Evolutionary conservation across 2,888 invertebrate genomes (phyloP).

Genomic region (Quadriops clusia): DNA sequence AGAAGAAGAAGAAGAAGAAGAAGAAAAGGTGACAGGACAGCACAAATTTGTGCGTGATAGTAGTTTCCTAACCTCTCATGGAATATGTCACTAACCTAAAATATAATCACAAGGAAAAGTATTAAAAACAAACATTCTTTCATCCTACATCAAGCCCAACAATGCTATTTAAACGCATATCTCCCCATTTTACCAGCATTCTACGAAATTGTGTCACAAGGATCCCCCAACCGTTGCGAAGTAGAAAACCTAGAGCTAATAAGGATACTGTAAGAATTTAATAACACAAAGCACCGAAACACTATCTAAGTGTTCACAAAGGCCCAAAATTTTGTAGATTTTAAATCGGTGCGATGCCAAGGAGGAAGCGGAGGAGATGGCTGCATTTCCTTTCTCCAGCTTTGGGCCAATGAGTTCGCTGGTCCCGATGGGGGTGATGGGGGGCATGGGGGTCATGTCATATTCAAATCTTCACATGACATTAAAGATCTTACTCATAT

Average conservation of each 20-base stretch:
- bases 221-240: constrained; percentile 34
- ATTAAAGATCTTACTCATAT: constrained; percentile 62
- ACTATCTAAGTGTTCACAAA: constrained; percentile 13
- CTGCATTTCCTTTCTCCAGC: constrained; percentile 70
- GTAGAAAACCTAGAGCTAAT: constrained; percentile 38
- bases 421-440: constrained; percentile 97
- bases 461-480: constrained; percentile 61
- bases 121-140: no score
- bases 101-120: no score
- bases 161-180: no score
- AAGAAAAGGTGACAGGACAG: no score
- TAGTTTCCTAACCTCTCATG: no score
- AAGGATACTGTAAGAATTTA: constrained; percentile 30
- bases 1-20: no score
- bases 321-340: constrained; percentile 54
- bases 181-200: no score
- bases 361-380: constrained; percentile 94
- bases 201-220: no score
- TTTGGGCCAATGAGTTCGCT: constrained; percentile 74
- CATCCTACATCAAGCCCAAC: no score
- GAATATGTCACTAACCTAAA: no score
- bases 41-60: no score
- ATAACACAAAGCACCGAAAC: background rate
- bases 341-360: constrained; percentile 48
- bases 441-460: constrained; percentile 89